These are phyloP conservation scores for Entelurus aequoreus DNA, from an alignment of 2,113 vertebrate genomes.

Conservation along the genomic window DNA sequence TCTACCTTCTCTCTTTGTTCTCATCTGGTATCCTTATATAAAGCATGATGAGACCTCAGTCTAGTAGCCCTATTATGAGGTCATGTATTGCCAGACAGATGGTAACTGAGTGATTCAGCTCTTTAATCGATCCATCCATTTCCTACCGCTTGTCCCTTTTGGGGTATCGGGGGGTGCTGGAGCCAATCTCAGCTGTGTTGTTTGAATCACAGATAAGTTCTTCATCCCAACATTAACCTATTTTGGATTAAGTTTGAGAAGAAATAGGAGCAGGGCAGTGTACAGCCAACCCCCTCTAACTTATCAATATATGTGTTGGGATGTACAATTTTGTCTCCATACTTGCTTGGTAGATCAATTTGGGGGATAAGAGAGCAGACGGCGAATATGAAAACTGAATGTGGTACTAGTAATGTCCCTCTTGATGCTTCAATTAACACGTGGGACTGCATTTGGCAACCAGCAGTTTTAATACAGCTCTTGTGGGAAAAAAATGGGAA, in stretches of 20 bases:
- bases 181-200: constrained; percentile 23
- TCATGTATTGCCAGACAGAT: constrained; percentile 82
- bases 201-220: constrained; percentile 85
- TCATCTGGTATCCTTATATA: constrained; percentile 40
- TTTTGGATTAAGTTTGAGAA: constrained; percentile 56
- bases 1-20: neutral
- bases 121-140: constrained; percentile 54
- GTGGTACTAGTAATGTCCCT: constrained; percentile 62
- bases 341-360: constrained; percentile 66
- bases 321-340: constrained; percentile 71
- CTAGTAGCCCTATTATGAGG: constrained; percentile 74
- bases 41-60: constrained; percentile 54
- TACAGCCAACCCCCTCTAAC: constrained; percentile 59
- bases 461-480: constrained; percentile 31
- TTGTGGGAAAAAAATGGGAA: neutral
- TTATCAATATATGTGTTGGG: constrained; percentile 70
- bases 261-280: constrained; percentile 1
- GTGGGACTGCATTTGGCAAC: constrained; percentile 41
- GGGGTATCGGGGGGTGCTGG: no score
- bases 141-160: no score
- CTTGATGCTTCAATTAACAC: constrained; percentile 73
- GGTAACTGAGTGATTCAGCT: constrained; percentile 74
- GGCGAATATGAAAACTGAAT: constrained; percentile 57
- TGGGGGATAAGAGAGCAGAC: constrained; percentile 56
- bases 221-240: constrained; percentile 68